Percentiles rank a stretch among this genome's conserved stretches.
These are phyloP conservation scores for Scolopax rusticola DNA, from an alignment of 2,797 vertebrate species.

Conservation along the genomic window DNA sequence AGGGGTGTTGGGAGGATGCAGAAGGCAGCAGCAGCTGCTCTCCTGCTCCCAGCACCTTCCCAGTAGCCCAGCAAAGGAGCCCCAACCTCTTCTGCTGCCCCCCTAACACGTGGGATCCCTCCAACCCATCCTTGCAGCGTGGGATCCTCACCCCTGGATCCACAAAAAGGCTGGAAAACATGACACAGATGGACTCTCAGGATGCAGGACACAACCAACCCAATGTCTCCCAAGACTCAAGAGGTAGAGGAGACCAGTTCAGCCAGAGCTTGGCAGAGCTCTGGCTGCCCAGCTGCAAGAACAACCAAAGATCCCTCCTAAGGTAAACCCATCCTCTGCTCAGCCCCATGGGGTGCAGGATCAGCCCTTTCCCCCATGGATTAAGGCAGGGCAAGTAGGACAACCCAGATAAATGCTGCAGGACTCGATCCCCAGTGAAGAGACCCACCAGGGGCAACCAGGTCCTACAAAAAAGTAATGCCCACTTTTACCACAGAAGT, in stretches of 20 bases:
- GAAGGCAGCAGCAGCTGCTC: not conserved
- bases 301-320: not conserved
- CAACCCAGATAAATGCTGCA: not conserved
- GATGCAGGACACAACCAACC: not conserved
- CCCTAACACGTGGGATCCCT: not conserved
- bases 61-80: not conserved
- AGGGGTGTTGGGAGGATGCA: not conserved
- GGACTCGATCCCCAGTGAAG: not conserved
- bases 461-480: not conserved
- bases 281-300: not conserved
- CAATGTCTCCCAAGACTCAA: not conserved
- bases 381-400: not conserved
- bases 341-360: not conserved
- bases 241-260: not conserved
- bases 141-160: not conserved
- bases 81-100: not conserved
- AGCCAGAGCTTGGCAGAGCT: not conserved
- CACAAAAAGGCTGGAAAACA: not conserved
- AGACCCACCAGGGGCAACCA: not conserved
- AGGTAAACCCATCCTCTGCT: not conserved
- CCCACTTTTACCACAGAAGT: not conserved
- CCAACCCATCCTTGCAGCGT: not conserved
- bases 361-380: not conserved
- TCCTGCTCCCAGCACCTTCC: not conserved
- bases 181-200: accelerated